Evolutionary conservation across 1,140 invertebrate genomes (phyloP).

Genomic region (Drusus annulatus): DNA sequence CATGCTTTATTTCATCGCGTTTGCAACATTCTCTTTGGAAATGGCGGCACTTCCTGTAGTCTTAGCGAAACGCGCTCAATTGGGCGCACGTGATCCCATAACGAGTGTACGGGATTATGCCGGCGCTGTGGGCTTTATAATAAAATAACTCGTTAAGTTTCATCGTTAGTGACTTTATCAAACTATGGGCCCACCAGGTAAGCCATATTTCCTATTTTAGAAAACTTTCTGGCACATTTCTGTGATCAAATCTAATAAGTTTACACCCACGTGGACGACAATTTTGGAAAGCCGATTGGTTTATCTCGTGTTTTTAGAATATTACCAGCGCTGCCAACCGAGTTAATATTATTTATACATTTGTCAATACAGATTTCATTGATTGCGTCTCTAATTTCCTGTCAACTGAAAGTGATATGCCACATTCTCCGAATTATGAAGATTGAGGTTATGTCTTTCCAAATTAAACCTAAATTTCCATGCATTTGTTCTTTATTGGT

Average conservation of each 20-base stretch:
- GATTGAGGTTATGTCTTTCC: too few species aligned
- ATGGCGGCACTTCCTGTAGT: slow-evolving; percentile 21
- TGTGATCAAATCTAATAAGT: not conserved
- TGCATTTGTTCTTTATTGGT: too few species aligned
- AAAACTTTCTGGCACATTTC: not conserved
- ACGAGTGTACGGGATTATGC: slow-evolving; percentile 18
- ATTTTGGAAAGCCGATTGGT: too few species aligned
- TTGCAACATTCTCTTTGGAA: slow-evolving; percentile 15
- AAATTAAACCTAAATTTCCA: too few species aligned
- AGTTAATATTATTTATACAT: too few species aligned
- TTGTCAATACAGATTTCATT: too few species aligned
- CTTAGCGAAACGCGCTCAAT: not conserved
- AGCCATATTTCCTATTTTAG: not conserved
- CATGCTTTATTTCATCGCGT: not conserved
- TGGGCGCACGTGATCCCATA: not conserved
- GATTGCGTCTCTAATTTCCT: too few species aligned
- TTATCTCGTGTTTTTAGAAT: too few species aligned
- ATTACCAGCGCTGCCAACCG: too few species aligned
- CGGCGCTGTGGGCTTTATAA: slow-evolving; percentile 24
- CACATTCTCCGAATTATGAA: too few species aligned
- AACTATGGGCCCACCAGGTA: slow-evolving; percentile 32
- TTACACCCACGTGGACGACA: too few species aligned
- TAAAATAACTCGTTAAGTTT: slow-evolving; percentile 15
- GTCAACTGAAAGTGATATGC: too few species aligned
- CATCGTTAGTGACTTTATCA: not conserved